Percentiles rank a stretch among this genome's conserved stretches.
These are phyloP conservation scores for Geococcyx californianus DNA, from an alignment of 2,113 vertebrate genomes.

Conservation along the genomic window DNA sequence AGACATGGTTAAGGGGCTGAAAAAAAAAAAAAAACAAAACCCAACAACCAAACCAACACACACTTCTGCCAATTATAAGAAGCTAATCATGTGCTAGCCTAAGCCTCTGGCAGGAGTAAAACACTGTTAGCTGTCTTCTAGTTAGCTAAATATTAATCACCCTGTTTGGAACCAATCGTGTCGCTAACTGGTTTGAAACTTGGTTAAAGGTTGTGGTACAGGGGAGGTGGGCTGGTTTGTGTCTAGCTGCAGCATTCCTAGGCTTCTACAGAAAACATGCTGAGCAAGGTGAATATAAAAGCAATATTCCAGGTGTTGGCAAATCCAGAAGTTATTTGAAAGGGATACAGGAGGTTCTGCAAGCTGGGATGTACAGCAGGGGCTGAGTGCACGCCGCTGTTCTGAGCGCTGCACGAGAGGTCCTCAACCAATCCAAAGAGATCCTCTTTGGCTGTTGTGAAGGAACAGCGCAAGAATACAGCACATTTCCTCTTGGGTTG, in stretches of 20 bases:
- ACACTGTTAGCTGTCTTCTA: slow-evolving; percentile 61
- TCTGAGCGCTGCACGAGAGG: background rate
- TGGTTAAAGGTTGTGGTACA: slow-evolving; percentile 41
- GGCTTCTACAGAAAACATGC: background rate
- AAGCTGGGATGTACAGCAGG: background rate
- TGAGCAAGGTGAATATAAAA: background rate
- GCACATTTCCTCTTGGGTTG: background rate
- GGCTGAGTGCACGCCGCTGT: background rate
- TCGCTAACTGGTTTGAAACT: slow-evolving; percentile 33
- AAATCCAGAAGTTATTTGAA: background rate
- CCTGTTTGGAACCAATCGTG: slow-evolving; percentile 33
- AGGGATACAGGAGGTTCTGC: background rate
- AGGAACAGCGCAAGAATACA: background rate
- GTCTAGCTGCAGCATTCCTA: background rate
- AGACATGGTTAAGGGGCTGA: slow-evolving; percentile 28
- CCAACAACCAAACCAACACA: background rate
- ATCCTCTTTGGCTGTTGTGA: background rate
- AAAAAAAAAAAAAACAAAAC: background rate
- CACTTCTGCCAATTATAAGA: slow-evolving; percentile 56
- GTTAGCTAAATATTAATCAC: slow-evolving; percentile 66
- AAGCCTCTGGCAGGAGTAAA: slow-evolving; percentile 59
- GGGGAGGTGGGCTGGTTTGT: background rate
- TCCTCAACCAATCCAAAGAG: background rate
- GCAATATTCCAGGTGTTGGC: background rate
- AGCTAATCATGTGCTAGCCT: slow-evolving; percentile 53